phyloP scores from a whole-genome alignment of 1,140 invertebrate species.

The Drosophila virilis region DNA sequence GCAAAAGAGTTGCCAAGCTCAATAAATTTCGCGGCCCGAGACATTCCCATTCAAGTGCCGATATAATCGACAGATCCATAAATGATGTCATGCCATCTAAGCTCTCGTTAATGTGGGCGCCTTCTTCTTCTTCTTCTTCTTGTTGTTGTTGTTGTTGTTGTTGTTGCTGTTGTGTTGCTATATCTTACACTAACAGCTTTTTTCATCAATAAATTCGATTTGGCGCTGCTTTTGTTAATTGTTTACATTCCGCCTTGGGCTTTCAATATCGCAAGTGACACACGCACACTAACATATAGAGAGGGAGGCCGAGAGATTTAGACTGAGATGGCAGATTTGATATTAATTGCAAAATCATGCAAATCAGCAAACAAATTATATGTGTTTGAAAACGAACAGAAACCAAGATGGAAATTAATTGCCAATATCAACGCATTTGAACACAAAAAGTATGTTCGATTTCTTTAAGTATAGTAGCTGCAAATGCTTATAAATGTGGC shows the following conservation, averaged over 20 bases:
- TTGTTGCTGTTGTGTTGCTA: constrained; percentile 22
- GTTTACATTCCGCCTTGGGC: constrained; percentile 74
- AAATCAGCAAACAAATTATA: constrained; percentile 59
- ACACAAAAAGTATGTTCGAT: constrained; percentile 67
- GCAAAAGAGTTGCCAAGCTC: constrained; percentile 50
- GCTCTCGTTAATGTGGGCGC: constrained; percentile 62
- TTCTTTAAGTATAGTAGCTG: constrained; percentile 49
- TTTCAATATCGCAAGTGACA: constrained; percentile 63
- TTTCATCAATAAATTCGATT: constrained; percentile 54
- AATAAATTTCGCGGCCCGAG: constrained; percentile 37
- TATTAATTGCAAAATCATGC: constrained; percentile 77
- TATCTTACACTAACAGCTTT: constrained; percentile 66
- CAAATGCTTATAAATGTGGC: constrained; percentile 58
- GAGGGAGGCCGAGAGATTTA: neutral
- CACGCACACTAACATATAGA: constrained; percentile 22
- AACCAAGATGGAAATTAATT: constrained; percentile 69
- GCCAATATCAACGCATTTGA: constrained; percentile 71
- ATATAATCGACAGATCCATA: constrained; percentile 32
- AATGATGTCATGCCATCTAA: constrained; percentile 74
- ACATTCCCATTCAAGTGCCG: constrained; percentile 14
- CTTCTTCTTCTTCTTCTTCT: constrained; percentile 7
- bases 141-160: constrained; percentile 22
- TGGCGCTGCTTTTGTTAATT: constrained; percentile 45
- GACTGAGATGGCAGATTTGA: constrained; percentile 16
- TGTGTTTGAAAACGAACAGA: constrained; percentile 37